A percentile compares a stretch with the other conserved stretches of the same genome.
These are phyloP conservation scores for Onchidella celtica DNA, from an alignment of 2,888 invertebrate genomes.

Conservation along the genomic window DNA sequence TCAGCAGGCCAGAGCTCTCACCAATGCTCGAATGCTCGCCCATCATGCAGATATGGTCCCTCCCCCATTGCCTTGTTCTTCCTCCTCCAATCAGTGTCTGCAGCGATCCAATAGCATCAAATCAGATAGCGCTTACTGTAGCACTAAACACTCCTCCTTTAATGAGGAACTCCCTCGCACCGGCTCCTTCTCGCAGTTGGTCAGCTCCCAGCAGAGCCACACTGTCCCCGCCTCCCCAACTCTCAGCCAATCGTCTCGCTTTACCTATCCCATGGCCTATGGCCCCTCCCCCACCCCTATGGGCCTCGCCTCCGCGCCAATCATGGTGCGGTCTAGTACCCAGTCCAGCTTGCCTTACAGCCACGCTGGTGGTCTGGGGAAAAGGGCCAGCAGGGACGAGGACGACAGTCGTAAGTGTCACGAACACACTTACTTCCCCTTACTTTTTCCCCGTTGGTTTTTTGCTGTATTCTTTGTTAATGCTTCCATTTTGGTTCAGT, in stretches of 20 bases:
- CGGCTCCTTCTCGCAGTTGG: slow-evolving; percentile 71
- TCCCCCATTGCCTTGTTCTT: slow-evolving; percentile 33
- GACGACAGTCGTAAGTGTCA: slow-evolving; percentile 70
- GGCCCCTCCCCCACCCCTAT: slow-evolving; percentile 32
- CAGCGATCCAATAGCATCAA: slow-evolving; percentile 77
- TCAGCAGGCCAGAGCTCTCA: slow-evolving; percentile 86
- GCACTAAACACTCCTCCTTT: slow-evolving; percentile 82
- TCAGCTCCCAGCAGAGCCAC: slow-evolving; percentile 57
- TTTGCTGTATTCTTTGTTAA: background rate
- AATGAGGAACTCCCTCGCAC: slow-evolving; percentile 66
- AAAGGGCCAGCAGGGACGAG: slow-evolving; percentile 60
- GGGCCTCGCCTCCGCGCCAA: slow-evolving; percentile 45
- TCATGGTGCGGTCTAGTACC: slow-evolving; percentile 73
- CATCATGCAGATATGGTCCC: slow-evolving; percentile 32
- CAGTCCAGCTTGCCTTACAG: slow-evolving; percentile 70
- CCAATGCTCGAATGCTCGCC: slow-evolving; percentile 84
- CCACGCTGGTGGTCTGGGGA: slow-evolving; percentile 58
- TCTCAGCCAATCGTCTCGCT: slow-evolving; percentile 75
- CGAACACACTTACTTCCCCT: slow-evolving; percentile 4
- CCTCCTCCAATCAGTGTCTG: slow-evolving; percentile 51
- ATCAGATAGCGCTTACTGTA: slow-evolving; percentile 96
- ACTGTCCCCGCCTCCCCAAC: slow-evolving; percentile 73
- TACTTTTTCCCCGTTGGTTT: background rate
- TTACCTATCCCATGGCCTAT: slow-evolving; percentile 75
- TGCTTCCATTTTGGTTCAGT: background rate